Conservation (phyloP, 2,888 invertebrate genomes). For the Lottia scabra region DNA sequence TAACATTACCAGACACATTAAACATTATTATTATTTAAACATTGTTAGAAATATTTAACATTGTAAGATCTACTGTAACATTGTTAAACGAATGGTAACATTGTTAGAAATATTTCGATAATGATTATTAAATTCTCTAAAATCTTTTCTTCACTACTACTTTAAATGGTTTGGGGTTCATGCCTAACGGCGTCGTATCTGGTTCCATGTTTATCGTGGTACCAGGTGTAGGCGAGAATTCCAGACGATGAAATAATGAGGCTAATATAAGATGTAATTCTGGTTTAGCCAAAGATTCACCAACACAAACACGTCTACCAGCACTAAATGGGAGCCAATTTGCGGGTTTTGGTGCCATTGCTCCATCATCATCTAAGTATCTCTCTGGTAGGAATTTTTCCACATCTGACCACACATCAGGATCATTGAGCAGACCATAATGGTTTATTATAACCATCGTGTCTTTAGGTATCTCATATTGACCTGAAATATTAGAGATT, state of each 20-base stretch:
- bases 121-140: too few relatives aligned
- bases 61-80: too few relatives aligned
- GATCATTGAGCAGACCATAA: slow-evolving; percentile 49
- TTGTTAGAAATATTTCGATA: too few relatives aligned
- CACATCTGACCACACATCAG: slow-evolving; percentile 46
- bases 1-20: too few relatives aligned
- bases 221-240: not conserved
- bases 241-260: slow-evolving; percentile 3
- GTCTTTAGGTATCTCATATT: slow-evolving; percentile 47
- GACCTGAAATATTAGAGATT: slow-evolving; percentile 26
- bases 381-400: slow-evolving; percentile 49
- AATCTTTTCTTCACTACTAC: not conserved
- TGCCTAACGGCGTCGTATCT: not conserved
- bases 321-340: slow-evolving; percentile 57
- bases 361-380: slow-evolving; percentile 47
- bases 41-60: too few relatives aligned
- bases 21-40: too few relatives aligned
- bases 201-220: not conserved
- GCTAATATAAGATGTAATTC: slow-evolving; percentile 47
- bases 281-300: slow-evolving; percentile 53
- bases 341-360: slow-evolving; percentile 43
- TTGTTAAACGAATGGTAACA: too few relatives aligned
- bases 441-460: slow-evolving; percentile 46
- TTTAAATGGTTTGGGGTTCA: not conserved
- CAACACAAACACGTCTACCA: slow-evolving; percentile 55